Evolutionary conservation across 2,797 vertebrate genomes (phyloP).

Genomic region (Merluccius polli): DNA sequence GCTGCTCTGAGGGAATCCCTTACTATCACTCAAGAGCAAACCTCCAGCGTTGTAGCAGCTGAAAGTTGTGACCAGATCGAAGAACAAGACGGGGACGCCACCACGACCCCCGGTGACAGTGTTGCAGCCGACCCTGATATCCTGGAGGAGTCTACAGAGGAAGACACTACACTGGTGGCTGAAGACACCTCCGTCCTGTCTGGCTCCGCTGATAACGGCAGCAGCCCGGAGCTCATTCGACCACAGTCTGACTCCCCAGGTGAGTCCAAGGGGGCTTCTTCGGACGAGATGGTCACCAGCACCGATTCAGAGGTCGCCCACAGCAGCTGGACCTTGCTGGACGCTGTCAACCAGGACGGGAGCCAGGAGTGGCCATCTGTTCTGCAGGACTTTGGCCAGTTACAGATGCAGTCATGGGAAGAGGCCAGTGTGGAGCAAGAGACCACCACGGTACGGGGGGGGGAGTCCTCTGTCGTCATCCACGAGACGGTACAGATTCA

Average conservation of each 20-base stretch:
- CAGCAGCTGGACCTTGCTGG: constrained; percentile 80
- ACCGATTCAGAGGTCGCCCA: constrained; percentile 79
- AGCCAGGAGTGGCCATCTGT: constrained; percentile 72
- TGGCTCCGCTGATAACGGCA: constrained; percentile 60
- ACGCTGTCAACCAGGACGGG: constrained; percentile 75
- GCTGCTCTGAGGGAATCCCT: constrained; percentile 54
- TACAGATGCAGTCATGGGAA: constrained; percentile 73
- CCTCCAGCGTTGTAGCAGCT: constrained; percentile 22
- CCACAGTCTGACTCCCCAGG: constrained; percentile 71
- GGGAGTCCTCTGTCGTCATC: constrained; percentile 67
- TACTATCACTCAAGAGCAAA: constrained; percentile 30
- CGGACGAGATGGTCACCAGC: constrained; percentile 79
- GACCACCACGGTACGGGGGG: constrained; percentile 59
- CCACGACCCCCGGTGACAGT: constrained; percentile 13
- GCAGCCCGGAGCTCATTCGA: constrained; percentile 69
- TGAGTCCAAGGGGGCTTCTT: constrained; percentile 74
- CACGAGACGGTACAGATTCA: constrained; percentile 67
- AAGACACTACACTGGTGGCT: constrained; percentile 70
- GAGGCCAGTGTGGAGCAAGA: constrained; percentile 67
- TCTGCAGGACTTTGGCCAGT: constrained; percentile 64
- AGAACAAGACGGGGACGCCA: constrained; percentile 27
- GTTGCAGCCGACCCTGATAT: constrained; percentile 38
- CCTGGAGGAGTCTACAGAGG: constrained; percentile 59
- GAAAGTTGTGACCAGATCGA: constrained; percentile 31
- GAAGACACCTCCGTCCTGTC: constrained; percentile 67